Evolutionary conservation across 1,140 invertebrate species (phyloP), one percentile per base, ranked within the genome.

Genomic region (Tetragonula clypearis): DNA sequence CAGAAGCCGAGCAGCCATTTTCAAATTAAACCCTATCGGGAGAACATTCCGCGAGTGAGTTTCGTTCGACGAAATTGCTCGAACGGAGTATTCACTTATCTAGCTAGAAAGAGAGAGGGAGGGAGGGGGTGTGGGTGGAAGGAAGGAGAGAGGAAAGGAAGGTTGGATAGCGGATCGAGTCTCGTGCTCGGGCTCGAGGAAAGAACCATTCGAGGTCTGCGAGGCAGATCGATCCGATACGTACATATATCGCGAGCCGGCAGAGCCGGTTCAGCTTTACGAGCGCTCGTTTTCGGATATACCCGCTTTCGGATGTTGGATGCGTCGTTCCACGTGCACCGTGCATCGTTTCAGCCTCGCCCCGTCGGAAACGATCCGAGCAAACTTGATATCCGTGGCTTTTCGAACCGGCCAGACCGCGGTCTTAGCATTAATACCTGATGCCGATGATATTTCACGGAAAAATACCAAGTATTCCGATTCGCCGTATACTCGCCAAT

Each of bases 281-380:
- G 75, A 79, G 62, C n/a, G 30, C 82, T 84, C 82, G 82, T 84
- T 84, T 84, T 84, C 82, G 75, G 74, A 78, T 78, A 83, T 83
- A 83, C 65, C 65, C 62, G 19, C 26, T 69, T 78, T 55, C 74
- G 74, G 74, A 83, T 68, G 81, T 60, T 71, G 74, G 75, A 78
- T 71, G 82, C 74, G n/a, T 68, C 74, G n/a, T 77, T 77, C 65
- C 35, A 26, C 53, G 75, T 60, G 82, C 82, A 49, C 14, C 26
- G 68, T 2, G 56, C 79, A 60, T 80, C 55, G 23, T 23, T 19
- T n/a, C 19, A 41, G 68, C 19, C 21, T 53, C 21, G n/a, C 17
- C 56, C 65, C 78, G 17, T 4, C 26, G 62, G 56, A 62, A 83
- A 83, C 55, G 73, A 77, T 30, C 81, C 26, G 26, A 21, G 19